Conservation (phyloP, 2,888 invertebrate genomes). For the Syritta pipiens region DNA sequence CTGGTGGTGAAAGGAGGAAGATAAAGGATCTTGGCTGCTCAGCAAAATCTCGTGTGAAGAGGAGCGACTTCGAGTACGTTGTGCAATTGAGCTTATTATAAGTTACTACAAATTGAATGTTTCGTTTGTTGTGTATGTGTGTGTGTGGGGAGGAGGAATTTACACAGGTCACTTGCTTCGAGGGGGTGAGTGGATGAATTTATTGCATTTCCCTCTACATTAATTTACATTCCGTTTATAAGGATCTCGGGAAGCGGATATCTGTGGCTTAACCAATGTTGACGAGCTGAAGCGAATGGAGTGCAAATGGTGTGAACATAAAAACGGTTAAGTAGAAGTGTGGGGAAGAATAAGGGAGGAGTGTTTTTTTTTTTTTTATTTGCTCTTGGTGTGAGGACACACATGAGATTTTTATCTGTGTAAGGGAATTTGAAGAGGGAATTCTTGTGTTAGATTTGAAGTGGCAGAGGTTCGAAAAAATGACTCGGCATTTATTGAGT, state of each 20-base stretch:
- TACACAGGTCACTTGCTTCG: slow-evolving; percentile 50
- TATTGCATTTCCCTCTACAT: slow-evolving; percentile 39
- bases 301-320: not conserved
- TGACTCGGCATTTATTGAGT: no score
- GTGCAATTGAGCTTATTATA: slow-evolving; percentile 65
- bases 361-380: no score
- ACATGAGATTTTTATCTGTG: no score
- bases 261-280: slow-evolving; percentile 21
- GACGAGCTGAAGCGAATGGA: slow-evolving; percentile 13
- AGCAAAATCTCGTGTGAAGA: not conserved
- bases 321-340: not conserved
- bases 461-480: no score
- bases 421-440: no score
- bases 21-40: slow-evolving; percentile 26
- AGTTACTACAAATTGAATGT: slow-evolving; percentile 69
- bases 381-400: no score
- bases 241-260: slow-evolving; percentile 12
- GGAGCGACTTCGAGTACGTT: slow-evolving; percentile 32
- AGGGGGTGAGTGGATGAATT: slow-evolving; percentile 47
- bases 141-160: slow-evolving; percentile 29
- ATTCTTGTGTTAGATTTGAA: no score
- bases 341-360: not conserved
- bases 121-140: slow-evolving; percentile 48
- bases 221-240: slow-evolving; percentile 5
- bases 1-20: slow-evolving; percentile 17